Evolutionary conservation across 2,888 invertebrate species (phyloP).

Genomic region (Lasioglossum pauxillum): DNA sequence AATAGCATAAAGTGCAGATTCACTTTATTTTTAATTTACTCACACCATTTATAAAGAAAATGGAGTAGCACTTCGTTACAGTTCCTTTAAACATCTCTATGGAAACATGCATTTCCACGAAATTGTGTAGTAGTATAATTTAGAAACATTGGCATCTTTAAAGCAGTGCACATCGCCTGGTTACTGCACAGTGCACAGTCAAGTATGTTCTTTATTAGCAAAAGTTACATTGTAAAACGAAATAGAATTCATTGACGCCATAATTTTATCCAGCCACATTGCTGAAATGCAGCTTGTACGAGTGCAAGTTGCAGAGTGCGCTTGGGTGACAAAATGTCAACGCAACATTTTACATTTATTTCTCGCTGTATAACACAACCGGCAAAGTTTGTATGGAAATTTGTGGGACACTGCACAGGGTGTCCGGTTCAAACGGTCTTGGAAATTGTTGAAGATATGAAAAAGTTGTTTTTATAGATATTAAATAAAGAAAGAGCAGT

Average conservation of each 20-base stretch:
- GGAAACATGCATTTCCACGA: neutral
- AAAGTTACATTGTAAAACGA: neutral
- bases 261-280: neutral
- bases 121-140: neutral
- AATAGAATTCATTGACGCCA: neutral
- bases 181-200: neutral
- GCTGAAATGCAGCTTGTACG: neutral
- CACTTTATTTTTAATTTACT: neutral
- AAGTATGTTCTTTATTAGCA: neutral
- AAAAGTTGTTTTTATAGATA: neutral
- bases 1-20: neutral
- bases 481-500: neutral
- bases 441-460: neutral
- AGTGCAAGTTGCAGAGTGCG: neutral
- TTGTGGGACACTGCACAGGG: neutral
- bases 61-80: neutral
- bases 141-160: neutral
- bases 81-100: neutral
- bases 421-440: neutral
- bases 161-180: neutral
- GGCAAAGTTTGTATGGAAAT: neutral
- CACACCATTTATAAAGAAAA: neutral
- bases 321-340: neutral
- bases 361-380: neutral
- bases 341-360: constrained; percentile 1